A percentile compares a stretch with the other conserved stretches of the same genome.
Evolutionary conservation across 1,140 invertebrate genomes (phyloP).

Genomic region (Globodera ellingtonae): DNA sequence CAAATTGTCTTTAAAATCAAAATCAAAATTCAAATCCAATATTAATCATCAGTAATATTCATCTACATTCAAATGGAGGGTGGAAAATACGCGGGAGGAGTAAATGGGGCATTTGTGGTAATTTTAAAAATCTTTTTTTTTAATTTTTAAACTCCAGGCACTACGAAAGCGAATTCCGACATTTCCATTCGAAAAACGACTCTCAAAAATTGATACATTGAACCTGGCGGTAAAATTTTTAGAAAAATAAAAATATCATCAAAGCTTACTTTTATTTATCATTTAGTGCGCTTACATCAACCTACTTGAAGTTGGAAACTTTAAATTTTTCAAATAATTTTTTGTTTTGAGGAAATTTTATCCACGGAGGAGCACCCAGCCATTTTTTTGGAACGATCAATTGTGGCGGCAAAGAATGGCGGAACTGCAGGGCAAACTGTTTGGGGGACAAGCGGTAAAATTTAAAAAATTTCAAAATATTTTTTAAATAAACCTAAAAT

Average conservation of each 20-base stretch:
- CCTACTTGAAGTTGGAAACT: constrained; percentile 75
- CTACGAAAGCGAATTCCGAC: constrained; percentile 83
- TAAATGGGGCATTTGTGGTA: constrained; percentile 92
- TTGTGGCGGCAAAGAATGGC: constrained; percentile 48
- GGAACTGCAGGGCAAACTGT: constrained; percentile 35
- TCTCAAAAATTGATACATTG: constrained; percentile 95
- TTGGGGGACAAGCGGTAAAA: constrained; percentile 63
- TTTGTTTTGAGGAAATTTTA: constrained; percentile 75
- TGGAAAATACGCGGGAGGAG: constrained; percentile 83
- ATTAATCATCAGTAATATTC: no score
- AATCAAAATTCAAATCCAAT: no score
- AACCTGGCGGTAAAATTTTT: constrained; percentile 79
- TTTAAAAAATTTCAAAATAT: background rate
- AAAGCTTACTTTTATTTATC: background rate
- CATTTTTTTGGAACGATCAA: constrained; percentile 47
- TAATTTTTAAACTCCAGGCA: constrained; percentile 59
- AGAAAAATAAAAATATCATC: background rate
- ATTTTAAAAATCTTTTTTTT: constrained; percentile 11
- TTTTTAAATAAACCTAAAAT: constrained; percentile 18
- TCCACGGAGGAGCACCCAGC: constrained; percentile 52
- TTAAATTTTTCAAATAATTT: background rate
- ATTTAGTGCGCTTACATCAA: constrained; percentile 81
- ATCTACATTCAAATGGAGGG: background rate
- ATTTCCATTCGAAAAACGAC: constrained; percentile 95
- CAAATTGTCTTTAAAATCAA: no score